Base-by-base conservation (phyloP, 2,113 vertebrate species). In the Baryphthengus martii region DNA sequence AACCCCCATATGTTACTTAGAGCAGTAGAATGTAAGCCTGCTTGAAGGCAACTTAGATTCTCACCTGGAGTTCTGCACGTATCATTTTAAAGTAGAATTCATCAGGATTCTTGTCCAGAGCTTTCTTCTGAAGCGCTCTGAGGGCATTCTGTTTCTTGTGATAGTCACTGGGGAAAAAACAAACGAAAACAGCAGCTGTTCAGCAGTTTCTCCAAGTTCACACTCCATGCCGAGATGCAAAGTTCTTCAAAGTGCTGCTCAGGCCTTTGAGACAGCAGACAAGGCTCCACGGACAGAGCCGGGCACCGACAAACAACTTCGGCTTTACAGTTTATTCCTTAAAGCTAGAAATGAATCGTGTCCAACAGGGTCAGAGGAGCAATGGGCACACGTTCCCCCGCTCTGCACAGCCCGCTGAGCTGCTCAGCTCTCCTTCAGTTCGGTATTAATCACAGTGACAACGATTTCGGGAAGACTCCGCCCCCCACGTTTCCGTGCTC, bases 31-130 rank as follows among this genome's bases (percentile, higher is more conserved):
- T 0, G 6, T 29, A 47, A 82, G 13, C 11, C 19, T 66, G 53
- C 49, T 20, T n/a, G 40, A 58, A 72, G 18, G 40, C 28, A 63
- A 5, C 3, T 13, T 11, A n/a, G 29, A 21, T 31, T 55, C 92
- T 96, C 53, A 97, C 99, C 99, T 99, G 94, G 68, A 99, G 97
- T 72, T 98, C 93, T 9, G 98, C 87, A 18, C 95, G 98, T 85
- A 99, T 98, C 99, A 99, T 99, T 63, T 99, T 99, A 94, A 98
- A 99, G 96, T 99, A 99, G 97, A 99, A 99, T 96, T 99, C 99
- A 98, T 99, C 99, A 1, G 99, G 98, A 94, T 99, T 99, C 97
- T 99, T 99, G 68, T 99, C 99, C 98, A 98, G 96, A 25, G 99
- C 99, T 95, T 99, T 99, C 97, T 98, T 99, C 8, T 98, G 98